Percentiles rank a stretch among this genome's conserved stretches.
These are phyloP conservation scores for Rhombomys opimus DNA, from an alignment of 2,113 vertebrate species.

Conservation along the genomic window DNA sequence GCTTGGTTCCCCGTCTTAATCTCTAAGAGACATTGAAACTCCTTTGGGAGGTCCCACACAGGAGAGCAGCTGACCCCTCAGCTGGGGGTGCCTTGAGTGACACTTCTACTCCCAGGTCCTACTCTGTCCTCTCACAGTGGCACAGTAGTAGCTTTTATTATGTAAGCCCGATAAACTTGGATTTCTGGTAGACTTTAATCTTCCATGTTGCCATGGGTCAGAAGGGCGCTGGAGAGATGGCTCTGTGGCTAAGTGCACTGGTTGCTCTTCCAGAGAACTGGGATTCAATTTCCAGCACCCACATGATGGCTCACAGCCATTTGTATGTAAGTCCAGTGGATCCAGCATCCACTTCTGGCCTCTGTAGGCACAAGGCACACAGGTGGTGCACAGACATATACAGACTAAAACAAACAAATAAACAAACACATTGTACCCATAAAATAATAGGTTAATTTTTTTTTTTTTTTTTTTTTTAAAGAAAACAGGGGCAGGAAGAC, in stretches of 20 bases:
- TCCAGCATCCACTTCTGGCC: not conserved
- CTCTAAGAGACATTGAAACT: not conserved
- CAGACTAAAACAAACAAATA: not conserved
- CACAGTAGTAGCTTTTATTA: constrained; percentile 73
- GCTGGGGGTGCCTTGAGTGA: not conserved
- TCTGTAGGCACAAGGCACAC: not conserved
- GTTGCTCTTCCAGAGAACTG: not conserved
- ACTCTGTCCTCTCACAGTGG: constrained; percentile 54
- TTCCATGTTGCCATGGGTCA: constrained; percentile 51
- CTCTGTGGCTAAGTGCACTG: not conserved
- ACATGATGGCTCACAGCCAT: not conserved
- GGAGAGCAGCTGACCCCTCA: not conserved
- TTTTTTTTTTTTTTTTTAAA: too few species aligned
- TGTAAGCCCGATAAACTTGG: constrained; percentile 68
- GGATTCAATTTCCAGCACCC: not conserved
- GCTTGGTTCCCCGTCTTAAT: not conserved
- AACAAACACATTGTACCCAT: not conserved
- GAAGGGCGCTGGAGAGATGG: not conserved
- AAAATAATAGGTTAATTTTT: too few species aligned
- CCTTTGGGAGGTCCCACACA: not conserved
- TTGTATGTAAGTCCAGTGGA: not conserved
- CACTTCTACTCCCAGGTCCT: not conserved
- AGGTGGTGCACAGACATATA: not conserved
- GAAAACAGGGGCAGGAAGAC: constrained; percentile 30
- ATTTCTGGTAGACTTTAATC: constrained; percentile 70